Evolutionary conservation across 2,797 vertebrate species (phyloP), one percentile per base, ranked within the genome.

Genomic region (Telmatherina bonti): DNA sequence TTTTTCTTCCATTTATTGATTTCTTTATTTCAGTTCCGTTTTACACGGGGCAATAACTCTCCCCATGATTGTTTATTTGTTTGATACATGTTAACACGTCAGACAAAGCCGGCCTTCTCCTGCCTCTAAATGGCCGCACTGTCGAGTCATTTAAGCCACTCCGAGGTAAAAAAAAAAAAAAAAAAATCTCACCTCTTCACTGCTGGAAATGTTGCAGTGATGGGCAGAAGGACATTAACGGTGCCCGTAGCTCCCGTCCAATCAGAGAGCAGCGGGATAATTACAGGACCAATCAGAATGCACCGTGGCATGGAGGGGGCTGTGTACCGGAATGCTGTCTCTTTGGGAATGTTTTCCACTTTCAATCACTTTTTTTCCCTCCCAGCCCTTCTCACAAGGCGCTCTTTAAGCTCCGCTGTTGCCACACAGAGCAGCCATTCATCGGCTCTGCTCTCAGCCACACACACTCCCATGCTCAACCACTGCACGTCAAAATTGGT

Each of bases 391-490:
- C 92, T 93, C 92, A 95, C 94, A 95, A 95, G 93, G 93, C 92
- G 90, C 92, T 93, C 94, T 95, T 95, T 95, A 95, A 95, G 94
- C 90, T 89, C 82, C 89, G 88, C 87, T 89, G 92, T 90, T 86
- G 88, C 91, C 91, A 95, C 93, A 95, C 94, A 95, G 94, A 95
- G 94, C 92, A 85, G 87, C 93, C 93, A 95, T 95, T 95, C 94
- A 95, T 94, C 88, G 90, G 85, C 89, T 84, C 86, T 79, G 87
- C 92, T 90, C 85, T 86, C 90, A 92, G 91, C 88, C 90, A 88
- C 88, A 92, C 92, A 89, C 92, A 94, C 91, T 93, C 90, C 89
- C 90, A 91, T 91, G 89, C 91, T 87, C 76, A 87, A 92, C 91
- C 91, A 86, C 88, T 91, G 89, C 84, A 88, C 87, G 78, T 78